A percentile compares a stretch with the other conserved stretches of the same genome.
These are phyloP conservation scores for Indicator indicator DNA, from an alignment of 2,113 vertebrate genomes.

Conservation along the genomic window DNA sequence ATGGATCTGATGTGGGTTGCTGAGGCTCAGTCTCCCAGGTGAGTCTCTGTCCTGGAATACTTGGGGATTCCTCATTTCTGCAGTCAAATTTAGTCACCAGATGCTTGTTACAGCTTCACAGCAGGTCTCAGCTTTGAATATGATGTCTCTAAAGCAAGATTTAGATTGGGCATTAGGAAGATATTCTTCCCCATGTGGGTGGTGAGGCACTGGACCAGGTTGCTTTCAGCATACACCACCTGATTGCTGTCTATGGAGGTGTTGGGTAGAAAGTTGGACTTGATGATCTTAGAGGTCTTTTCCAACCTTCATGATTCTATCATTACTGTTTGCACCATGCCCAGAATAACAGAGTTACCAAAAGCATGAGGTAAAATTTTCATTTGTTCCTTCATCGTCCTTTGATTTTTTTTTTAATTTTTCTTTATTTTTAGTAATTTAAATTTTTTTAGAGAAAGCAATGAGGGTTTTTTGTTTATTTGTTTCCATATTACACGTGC, in stretches of 20 bases:
- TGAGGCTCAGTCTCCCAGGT: slow-evolving; percentile 89
- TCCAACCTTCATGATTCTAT: too few species aligned
- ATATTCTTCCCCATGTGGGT: too few species aligned
- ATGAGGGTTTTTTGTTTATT: not conserved
- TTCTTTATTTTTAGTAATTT: not conserved
- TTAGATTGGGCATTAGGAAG: too few species aligned
- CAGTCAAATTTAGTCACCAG: not conserved
- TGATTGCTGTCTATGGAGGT: not conserved
- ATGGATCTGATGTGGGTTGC: slow-evolving; percentile 91
- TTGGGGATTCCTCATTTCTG: not conserved
- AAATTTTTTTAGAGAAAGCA: not conserved
- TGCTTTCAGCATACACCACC: not conserved
- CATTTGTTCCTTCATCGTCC: not conserved
- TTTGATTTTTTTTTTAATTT: not conserved
- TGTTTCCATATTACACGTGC: not conserved
- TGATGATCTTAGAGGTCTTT: too few species aligned
- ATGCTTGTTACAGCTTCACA: not conserved
- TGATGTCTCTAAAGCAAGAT: not conserved
- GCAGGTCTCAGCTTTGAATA: not conserved
- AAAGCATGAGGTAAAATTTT: not conserved
- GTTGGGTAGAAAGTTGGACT: too few species aligned
- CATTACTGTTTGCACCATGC: not conserved
- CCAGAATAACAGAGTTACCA: not conserved
- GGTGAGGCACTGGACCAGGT: too few species aligned
- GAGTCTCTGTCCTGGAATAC: rapidly evolving